Conservation (phyloP, 2,113 vertebrate genomes). For the Gymnocephalus cernua region DNA sequence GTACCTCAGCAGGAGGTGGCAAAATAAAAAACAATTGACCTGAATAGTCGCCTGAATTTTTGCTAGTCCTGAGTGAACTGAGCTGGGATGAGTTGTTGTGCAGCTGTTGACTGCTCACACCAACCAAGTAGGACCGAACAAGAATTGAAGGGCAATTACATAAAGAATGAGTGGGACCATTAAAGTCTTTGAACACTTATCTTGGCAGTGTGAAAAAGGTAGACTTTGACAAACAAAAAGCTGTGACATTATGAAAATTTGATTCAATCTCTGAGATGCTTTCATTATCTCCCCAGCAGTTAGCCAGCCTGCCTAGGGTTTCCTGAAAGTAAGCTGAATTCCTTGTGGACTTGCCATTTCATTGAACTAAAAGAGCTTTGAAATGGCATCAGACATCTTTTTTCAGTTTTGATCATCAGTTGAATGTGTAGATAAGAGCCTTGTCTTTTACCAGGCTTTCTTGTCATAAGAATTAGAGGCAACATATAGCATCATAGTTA, state of each 20-base stretch:
- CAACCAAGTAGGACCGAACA: conserved; percentile 7
- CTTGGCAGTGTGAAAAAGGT: conserved; percentile 30
- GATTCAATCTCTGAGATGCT: conserved; percentile 52
- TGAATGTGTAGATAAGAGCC: conserved; percentile 61
- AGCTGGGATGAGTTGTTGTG: conserved; percentile 30
- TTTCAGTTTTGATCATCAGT: conserved; percentile 66
- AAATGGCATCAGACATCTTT: conserved; percentile 69
- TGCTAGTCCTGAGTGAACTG: conserved; percentile 1
- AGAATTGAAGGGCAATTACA: conserved; percentile 40
- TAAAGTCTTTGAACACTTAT: conserved; percentile 36
- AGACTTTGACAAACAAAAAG: conserved; percentile 58
- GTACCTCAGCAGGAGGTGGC: background rate
- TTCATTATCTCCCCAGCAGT: conserved; percentile 61
- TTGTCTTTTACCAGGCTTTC: conserved; percentile 36
- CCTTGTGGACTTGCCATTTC: conserved; percentile 65
- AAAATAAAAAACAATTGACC: background rate
- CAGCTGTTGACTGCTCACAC: conserved; percentile 44
- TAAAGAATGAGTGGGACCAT: conserved; percentile 42
- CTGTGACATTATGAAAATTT: conserved; percentile 63
- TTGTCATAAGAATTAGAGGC: conserved; percentile 38
- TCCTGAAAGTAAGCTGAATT: conserved; percentile 56
- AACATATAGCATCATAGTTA: conserved; percentile 39
- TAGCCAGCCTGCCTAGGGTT: conserved; percentile 17
- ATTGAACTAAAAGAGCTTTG: conserved; percentile 67
- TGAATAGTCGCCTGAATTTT: conserved; percentile 5